A percentile compares a stretch with the other conserved stretches of the same genome.
These are phyloP conservation scores for Cherax destructor DNA, from an alignment of 1,140 invertebrate species.

Conservation along the genomic window DNA sequence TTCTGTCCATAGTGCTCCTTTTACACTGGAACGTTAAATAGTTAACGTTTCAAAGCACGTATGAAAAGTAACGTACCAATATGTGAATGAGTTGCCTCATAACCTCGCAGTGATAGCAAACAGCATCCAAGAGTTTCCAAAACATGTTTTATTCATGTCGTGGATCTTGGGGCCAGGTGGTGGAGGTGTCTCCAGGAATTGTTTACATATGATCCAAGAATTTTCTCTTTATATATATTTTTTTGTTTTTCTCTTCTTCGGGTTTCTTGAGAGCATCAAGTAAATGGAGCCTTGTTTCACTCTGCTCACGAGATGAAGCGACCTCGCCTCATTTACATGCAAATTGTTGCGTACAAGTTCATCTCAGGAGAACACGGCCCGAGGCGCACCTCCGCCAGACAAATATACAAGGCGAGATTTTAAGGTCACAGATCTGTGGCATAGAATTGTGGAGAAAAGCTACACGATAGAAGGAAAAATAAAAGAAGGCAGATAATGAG, in stretches of 20 bases:
- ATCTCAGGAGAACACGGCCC: not conserved
- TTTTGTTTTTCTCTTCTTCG: not conserved
- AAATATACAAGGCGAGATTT: too few relatives aligned
- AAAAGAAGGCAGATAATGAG: not conserved
- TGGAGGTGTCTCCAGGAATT: not conserved
- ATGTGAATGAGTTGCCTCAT: too few relatives aligned
- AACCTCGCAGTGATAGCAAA: too few relatives aligned
- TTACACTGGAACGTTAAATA: too few relatives aligned
- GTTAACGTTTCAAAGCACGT: too few relatives aligned
- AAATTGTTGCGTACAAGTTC: conserved; percentile 30
- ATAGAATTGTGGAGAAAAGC: not conserved
- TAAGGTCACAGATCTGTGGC: too few relatives aligned
- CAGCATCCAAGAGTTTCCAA: not conserved
- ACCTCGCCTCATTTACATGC: conserved; percentile 16
- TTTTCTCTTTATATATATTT: not conserved
- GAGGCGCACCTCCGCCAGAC: too few relatives aligned
- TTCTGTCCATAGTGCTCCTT: too few relatives aligned
- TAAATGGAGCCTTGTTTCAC: not conserved
- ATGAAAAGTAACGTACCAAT: too few relatives aligned
- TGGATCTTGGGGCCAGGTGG: not conserved
- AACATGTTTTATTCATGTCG: not conserved
- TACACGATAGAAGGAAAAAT: not conserved
- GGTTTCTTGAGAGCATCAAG: not conserved
- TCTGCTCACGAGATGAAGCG: conserved; percentile 7
- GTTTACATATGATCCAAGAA: not conserved